Percentiles rank a stretch among this genome's conserved stretches.
phyloP scores from a whole-genome alignment of 2,888 invertebrate species.

The Thysanoteuthis rhombus region DNA sequence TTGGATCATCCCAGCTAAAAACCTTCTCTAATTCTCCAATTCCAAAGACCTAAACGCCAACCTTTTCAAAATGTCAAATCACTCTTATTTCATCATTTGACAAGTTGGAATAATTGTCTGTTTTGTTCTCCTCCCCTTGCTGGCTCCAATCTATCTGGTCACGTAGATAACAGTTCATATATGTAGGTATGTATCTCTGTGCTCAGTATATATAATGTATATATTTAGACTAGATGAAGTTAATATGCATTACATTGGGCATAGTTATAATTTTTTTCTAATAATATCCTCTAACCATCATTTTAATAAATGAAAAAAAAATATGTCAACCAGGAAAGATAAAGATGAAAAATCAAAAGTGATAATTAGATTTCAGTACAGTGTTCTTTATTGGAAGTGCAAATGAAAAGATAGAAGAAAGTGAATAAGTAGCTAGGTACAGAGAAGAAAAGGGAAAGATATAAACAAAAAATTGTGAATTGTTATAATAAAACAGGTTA shows the following conservation, averaged over 20 bases:
- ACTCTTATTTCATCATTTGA: conserved; percentile 12
- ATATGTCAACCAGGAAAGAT: background rate
- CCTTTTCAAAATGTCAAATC: conserved; percentile 12
- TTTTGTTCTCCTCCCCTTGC: background rate
- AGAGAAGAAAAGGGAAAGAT: background rate
- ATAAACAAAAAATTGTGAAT: background rate
- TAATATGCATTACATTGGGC: background rate
- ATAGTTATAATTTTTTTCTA: background rate
- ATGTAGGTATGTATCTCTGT: background rate
- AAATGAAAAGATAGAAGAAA: background rate
- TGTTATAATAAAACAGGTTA: background rate
- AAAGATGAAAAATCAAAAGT: background rate
- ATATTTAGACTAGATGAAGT: background rate
- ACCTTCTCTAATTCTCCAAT: background rate
- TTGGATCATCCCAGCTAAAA: background rate
- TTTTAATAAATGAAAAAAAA: background rate
- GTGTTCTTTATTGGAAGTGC: background rate
- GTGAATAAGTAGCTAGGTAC: background rate
- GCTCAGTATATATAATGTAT: background rate
- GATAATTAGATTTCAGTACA: background rate
- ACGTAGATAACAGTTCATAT: background rate
- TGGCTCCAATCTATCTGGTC: background rate
- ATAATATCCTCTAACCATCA: background rate
- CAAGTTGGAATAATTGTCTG: background rate
- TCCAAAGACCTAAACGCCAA: background rate